A percentile compares a stretch with the other conserved stretches of the same genome.
Evolutionary conservation across 23 tunicate genomes (phyloP).

Genomic region (Oikopleura dioica): DNA sequence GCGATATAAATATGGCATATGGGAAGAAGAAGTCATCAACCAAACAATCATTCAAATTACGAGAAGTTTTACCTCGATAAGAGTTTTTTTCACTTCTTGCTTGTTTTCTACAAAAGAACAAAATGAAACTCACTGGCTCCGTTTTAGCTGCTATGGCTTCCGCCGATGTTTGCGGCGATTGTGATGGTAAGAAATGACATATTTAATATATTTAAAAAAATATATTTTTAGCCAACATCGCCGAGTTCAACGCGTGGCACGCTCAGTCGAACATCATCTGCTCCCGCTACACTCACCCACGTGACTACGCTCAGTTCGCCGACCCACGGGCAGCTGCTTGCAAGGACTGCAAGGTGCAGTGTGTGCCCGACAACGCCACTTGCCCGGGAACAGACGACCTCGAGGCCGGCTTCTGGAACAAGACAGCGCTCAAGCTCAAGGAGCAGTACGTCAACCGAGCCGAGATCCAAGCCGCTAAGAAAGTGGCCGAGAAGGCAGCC

Average conservation of each 20-base stretch:
- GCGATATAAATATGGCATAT: too few relatives aligned
- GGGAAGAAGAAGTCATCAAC: too few relatives aligned
- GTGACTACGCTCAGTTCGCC: neutral
- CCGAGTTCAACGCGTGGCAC: neutral
- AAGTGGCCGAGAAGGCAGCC: too few relatives aligned
- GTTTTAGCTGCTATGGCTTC: neutral
- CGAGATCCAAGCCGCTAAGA: neutral
- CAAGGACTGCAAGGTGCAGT: neutral
- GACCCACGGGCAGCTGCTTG: neutral
- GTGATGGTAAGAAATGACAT: neutral
- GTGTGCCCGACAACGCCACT: neutral
- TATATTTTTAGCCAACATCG: neutral
- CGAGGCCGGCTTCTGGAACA: slow-evolving; percentile 12
- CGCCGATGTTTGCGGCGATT: neutral
- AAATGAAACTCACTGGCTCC: neutral
- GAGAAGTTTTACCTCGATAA: too few relatives aligned
- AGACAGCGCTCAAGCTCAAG: neutral
- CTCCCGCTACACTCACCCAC: neutral
- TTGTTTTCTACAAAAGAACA: too few relatives aligned
- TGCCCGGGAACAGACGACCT: neutral
- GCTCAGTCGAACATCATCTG: neutral
- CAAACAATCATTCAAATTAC: too few relatives aligned
- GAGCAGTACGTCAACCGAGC: neutral
- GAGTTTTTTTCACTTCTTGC: too few relatives aligned
- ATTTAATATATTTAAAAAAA: neutral